Base-by-base conservation (phyloP, 1,140 invertebrate genomes). In the Calliopsis andreniformis region DNA sequence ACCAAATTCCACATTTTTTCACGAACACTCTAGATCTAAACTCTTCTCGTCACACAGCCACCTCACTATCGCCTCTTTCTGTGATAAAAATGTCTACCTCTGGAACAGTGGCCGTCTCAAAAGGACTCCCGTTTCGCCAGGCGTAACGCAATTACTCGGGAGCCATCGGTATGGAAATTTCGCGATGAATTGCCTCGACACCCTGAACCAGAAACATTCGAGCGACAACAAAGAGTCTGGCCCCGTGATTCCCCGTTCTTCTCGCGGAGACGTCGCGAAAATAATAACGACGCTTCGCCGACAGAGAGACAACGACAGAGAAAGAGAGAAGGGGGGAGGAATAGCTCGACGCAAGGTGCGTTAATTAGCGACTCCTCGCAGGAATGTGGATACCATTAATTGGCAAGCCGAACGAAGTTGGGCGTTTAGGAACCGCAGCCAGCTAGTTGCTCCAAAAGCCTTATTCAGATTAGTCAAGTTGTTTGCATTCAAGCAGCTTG, bases 351-450 rank as follows among this genome's bases (percentile, higher is more conserved):
- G n/a, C 69, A 79, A 86, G 76, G 58, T 39, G 35, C 63, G 61
- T 79, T 87, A 87, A 87, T 87, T 87, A 87, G 84, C 53, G 28
- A 63, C 70, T 77, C 47, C 72, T 76, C 82, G 61, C 75, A 58
- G 75, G 66, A 79, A 81, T 85, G 71, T 76, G 83, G 73, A 71
- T 79, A 79, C 71, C 80, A 87, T 84, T 88, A 88, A 88, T 88
- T 88, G 86, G 83, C 77, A 85, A 71, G 51, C 62, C 20, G 56
- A 28, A 42, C 72, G 16, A 68, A 82, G 49, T 51, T 47, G 59
- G 53, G 16, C 51, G 35, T 43, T 45, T 69, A 68, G 59, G 69
- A 82, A 82, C 63, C 35, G 16, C 58, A 10, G 42, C 35, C 43
- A 59, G 39, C 7, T 68, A 67, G 32, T 59, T 10, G 32, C 32